Evolutionary conservation across 2,113 vertebrate genomes (phyloP), one percentile per base, ranked within the genome.

Genomic region (Antigone vipio): DNA sequence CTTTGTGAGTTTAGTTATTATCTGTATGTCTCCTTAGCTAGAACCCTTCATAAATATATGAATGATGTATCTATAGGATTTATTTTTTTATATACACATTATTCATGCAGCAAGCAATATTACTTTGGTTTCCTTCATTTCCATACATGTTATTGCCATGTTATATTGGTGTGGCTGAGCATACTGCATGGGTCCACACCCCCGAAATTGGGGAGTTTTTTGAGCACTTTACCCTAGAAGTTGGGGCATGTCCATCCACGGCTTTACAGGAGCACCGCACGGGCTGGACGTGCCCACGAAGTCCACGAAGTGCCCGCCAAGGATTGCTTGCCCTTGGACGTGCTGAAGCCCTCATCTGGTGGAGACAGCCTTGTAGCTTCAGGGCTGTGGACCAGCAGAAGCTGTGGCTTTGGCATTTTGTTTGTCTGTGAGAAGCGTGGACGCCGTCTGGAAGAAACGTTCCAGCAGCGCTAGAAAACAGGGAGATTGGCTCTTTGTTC

Each of bases 181-280:
- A 1, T 32, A 12, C 12, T 58, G 32, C 40, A 11, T 58, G 23
- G 40, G 30, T 9, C 13, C 35, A 58, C 9, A 64, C 2, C 23
- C 9, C 17, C 30, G n/a, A 55, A 69, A 69, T 45, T 1, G 0
- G 1, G 1, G n/a, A 50, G 5, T 0, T 0, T 62, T 92, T 90
- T 45, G 22, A 80, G 16, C 11, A 3, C 11, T 68, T 80, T 68
- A 24, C 11, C 9, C 14, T 34, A 24, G 16, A 77, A 87, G 6
- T 1, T 34, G 15, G 55, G 77, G 23, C 6, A 15, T 0, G 0
- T 67, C 40, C 44, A 55, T 50, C 18, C 30, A 19, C 22, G 42
- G 13, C 29, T 85, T 79, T 42, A 53, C 24, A 63, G 53, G 38
- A 87, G 50, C 9, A 6, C 18, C 13, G 5, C 11, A 21, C 0